Evolutionary conservation across 2,797 vertebrate species (phyloP), one percentile per base, ranked within the genome.

Genomic region (Lithobates sylvaticus): DNA sequence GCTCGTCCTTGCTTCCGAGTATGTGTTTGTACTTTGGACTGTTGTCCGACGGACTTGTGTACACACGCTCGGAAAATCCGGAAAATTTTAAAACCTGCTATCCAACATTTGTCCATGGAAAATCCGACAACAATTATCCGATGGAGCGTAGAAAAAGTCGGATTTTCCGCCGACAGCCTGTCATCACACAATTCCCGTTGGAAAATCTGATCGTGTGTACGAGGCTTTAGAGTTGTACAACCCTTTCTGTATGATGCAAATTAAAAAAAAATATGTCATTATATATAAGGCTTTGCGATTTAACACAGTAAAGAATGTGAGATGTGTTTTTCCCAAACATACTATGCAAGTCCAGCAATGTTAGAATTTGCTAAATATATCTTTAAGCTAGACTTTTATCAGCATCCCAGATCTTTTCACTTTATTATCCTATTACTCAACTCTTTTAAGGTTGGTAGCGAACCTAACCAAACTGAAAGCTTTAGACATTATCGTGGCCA

Each of bases 351-450:
- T 26, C 61, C 61, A 23, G 21, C 58, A 21, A 21, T 64, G 58
- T 64, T 64, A n/a, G 18, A 34, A 34, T 23, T 42, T 39, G 36
- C 34, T 39, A n/a, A 72, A 39, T 72, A 18, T 71, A 39, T 36
- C 21, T 42, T 72, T 65, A 65, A 9, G 8, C 2, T 5, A 44
- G 70, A n/a, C 18, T 72, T 72, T 72, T 36, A 72, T 72, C 34
- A 72, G 34, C 21, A 72, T 73, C 23, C 10, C 9, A 9, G 44
- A 44, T 73, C 71, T 44, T 13, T 21, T 42, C 71, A 9, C 2
- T 73, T 73, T 73, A 73, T 73, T 73, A 44, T 34, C 39, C 10
- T 44, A 44, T 73, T 44, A 73, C 47, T 44, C 71, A 73, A 27
- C 10, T 73, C 0, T 39, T 71, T 44, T 73, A 73, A 36, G 10